These are phyloP conservation scores for Bufo bufo DNA, from an alignment of 2,113 vertebrate genomes.

Conservation along the genomic window DNA sequence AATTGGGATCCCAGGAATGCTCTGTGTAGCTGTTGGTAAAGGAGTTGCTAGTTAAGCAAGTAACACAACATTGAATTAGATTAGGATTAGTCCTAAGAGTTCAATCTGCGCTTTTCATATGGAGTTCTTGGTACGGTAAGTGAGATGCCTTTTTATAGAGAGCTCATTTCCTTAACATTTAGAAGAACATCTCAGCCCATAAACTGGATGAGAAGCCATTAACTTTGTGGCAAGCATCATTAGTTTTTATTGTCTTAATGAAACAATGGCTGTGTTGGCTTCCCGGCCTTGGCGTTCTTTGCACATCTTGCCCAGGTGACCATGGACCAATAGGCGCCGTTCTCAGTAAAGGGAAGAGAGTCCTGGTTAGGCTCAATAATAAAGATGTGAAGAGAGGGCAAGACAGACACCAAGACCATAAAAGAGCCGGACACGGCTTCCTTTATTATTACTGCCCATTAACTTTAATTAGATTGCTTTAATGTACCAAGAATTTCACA, in stretches of 20 bases:
- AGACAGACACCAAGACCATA: conserved; percentile 18
- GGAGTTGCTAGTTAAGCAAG: background rate
- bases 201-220: conserved; percentile 52
- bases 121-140: background rate
- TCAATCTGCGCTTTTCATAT: background rate
- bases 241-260: conserved; percentile 52
- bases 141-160: conserved; percentile 17
- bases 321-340: conserved; percentile 9
- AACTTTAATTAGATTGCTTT: conserved; percentile 53
- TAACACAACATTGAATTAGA: background rate
- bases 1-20: background rate
- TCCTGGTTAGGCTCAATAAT: background rate
- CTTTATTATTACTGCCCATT: conserved; percentile 47
- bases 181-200: conserved; percentile 40
- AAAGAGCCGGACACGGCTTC: conserved; percentile 31
- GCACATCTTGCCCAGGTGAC: conserved; percentile 9
- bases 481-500: conserved; percentile 43
- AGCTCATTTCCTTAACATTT: conserved; percentile 47
- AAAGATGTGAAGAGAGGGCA: conserved; percentile 36
- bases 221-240: conserved; percentile 36
- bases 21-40: background rate
- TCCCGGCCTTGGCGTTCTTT: background rate
- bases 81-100: background rate
- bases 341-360: conserved; percentile 1
- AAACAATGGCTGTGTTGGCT: conserved; percentile 45